Conservation (phyloP, 2,797 vertebrate species). For the Catamblyrhynchus diadema region DNA sequence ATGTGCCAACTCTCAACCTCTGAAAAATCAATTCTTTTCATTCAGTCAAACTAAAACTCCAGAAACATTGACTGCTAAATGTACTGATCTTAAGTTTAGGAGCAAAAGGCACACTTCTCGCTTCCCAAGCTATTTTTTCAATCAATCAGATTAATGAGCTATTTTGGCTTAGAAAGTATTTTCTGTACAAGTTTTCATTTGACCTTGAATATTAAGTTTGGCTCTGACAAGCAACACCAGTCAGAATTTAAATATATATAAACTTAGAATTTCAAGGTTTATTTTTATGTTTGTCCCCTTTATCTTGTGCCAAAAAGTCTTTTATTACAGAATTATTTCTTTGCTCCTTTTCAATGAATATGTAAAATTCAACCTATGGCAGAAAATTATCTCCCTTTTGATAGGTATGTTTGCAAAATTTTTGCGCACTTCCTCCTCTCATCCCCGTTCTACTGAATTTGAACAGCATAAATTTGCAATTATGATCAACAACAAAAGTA, state of each 20-base stretch:
- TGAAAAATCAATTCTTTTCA: constrained; percentile 21
- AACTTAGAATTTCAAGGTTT: neutral
- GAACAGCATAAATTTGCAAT: neutral
- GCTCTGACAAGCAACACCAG: neutral
- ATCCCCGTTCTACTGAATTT: neutral
- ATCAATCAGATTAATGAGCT: constrained; percentile 1
- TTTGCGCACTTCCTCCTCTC: neutral
- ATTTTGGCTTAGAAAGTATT: neutral
- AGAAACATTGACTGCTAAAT: neutral
- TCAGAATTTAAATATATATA: neutral
- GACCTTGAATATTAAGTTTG: constrained; percentile 21
- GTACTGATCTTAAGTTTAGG: neutral
- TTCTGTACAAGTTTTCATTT: constrained; percentile 6
- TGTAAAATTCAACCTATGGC: neutral
- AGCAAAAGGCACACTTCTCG: neutral
- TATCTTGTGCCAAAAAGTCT: neutral
- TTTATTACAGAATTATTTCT: neutral
- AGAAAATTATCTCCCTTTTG: neutral
- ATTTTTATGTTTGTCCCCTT: neutral
- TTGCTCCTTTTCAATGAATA: neutral
- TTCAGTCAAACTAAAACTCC: neutral
- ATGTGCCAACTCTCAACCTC: neutral
- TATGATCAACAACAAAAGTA: neutral
- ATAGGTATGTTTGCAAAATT: neutral
- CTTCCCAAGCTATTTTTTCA: neutral